phyloP scores from a whole-genome alignment of 2,888 invertebrate genomes.

The Bellardia pandia region DNA sequence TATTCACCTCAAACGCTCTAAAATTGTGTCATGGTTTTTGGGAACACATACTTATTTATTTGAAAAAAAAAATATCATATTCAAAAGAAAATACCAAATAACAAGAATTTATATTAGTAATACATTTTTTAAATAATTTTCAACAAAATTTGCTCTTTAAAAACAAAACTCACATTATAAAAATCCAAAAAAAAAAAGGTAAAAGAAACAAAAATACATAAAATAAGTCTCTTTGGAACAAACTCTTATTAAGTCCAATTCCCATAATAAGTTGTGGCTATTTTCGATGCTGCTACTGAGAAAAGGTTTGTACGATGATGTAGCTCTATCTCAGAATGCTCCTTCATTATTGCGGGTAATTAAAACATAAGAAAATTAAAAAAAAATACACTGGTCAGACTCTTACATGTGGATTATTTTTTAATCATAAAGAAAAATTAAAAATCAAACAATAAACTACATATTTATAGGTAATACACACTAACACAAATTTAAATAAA shows the following conservation, averaged over 20 bases:
- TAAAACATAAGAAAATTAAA: conserved; percentile 35
- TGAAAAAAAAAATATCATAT: conserved; percentile 5
- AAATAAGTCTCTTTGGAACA: conserved; percentile 9
- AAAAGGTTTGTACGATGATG: conserved; percentile 64
- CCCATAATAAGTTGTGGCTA: conserved; percentile 14
- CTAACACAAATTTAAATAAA: conserved; percentile 56
- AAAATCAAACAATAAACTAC: conserved; percentile 53
- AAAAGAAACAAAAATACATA: conserved; percentile 25
- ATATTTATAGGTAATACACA: conserved; percentile 72
- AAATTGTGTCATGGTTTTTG: conserved; percentile 50
- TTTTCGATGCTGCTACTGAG: conserved; percentile 20
- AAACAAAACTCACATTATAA: conserved; percentile 20
- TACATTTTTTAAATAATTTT: conserved; percentile 28
- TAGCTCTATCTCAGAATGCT: conserved; percentile 37
- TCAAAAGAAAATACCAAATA: not conserved
- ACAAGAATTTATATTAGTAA: not conserved
- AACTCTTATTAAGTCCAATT: conserved; percentile 8
- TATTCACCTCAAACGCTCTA: not conserved
- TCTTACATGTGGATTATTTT: conserved; percentile 58
- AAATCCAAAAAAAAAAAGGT: conserved; percentile 40
- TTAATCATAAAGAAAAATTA: conserved; percentile 6
- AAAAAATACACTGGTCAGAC: conserved; percentile 64
- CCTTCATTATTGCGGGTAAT: conserved; percentile 38
- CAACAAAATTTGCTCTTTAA: conserved; percentile 35
- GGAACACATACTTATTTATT: conserved; percentile 10